Evolutionary conservation across 1,140 invertebrate species (phyloP).

Genomic region (Stegodyphus mimosarum): DNA sequence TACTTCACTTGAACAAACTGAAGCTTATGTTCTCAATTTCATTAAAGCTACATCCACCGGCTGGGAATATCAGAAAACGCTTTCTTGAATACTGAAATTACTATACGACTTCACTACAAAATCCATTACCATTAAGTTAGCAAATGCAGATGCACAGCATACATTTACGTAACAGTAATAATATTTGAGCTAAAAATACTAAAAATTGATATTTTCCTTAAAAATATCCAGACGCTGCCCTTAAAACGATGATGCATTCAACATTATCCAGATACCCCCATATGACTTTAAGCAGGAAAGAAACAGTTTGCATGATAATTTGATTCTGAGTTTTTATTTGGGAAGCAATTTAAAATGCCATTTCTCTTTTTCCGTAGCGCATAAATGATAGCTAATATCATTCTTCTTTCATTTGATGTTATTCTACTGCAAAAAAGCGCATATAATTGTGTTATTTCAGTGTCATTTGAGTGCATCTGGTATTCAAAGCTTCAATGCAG

Average conservation of each 20-base stretch:
- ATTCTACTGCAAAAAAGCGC: not conserved
- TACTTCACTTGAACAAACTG: too few relatives aligned
- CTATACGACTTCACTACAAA: not conserved
- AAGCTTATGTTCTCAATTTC: too few relatives aligned
- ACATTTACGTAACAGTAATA: too few relatives aligned
- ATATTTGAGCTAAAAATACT: too few relatives aligned
- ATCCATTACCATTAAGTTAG: not conserved
- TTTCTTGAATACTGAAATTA: not conserved
- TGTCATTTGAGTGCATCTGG: too few relatives aligned
- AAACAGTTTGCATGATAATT: conserved; percentile 36
- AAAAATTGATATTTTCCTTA: too few relatives aligned
- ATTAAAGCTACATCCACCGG: too few relatives aligned
- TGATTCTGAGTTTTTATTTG: conserved; percentile 43
- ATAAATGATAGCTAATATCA: conserved; percentile 18
- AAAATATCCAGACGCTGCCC: conserved; percentile 13
- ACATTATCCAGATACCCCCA: conserved; percentile 7
- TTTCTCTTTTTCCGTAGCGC: conserved; percentile 9
- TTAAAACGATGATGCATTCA: conserved; percentile 27
- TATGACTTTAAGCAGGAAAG: not conserved
- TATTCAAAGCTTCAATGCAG: too few relatives aligned
- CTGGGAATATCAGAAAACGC: not conserved
- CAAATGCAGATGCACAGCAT: not conserved
- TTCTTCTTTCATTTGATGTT: not conserved
- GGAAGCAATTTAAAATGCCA: conserved; percentile 48
- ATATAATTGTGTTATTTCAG: too few relatives aligned